phyloP scores from a whole-genome alignment of 2,797 vertebrate genomes.

The Mus caroli region DNA sequence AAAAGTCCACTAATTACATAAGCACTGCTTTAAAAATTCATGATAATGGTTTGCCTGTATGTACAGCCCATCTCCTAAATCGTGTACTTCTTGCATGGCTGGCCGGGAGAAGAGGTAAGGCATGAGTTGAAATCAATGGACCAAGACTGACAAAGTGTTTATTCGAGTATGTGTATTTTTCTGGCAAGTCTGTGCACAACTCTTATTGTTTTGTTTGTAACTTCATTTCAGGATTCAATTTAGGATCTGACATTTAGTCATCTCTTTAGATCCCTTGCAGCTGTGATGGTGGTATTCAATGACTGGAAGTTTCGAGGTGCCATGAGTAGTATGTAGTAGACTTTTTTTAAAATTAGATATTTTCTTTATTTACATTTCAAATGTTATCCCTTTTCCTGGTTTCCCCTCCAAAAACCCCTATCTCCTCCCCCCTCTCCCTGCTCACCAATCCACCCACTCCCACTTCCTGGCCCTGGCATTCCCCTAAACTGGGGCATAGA shows the following conservation, averaged over 20 bases:
- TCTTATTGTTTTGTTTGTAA: not conserved
- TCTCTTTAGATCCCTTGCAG: not conserved
- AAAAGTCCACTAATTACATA: not conserved
- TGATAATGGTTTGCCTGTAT: not conserved
- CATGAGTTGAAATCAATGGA: not conserved
- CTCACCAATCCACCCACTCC: no score
- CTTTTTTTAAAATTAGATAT: no score
- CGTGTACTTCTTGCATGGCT: not conserved
- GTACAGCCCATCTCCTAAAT: not conserved
- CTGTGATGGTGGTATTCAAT: not conserved
- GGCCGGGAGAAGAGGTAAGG: not conserved
- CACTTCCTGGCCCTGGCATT: no score
- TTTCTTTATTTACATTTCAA: no score
- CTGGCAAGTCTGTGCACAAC: not conserved
- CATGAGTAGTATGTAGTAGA: not conserved
- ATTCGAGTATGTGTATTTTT: not conserved
- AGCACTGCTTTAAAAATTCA: not conserved
- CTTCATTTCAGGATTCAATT: not conserved
- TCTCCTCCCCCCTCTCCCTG: no score
- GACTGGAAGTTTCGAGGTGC: not conserved
- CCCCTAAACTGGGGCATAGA: no score
- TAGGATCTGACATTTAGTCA: not conserved
- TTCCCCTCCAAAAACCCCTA: no score
- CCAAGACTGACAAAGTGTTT: not conserved
- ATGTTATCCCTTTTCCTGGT: no score